These are phyloP conservation scores for Axinella damicornis DNA, from an alignment of 37 sponge, comb jelly and placozoan species.

Conservation along the genomic window DNA sequence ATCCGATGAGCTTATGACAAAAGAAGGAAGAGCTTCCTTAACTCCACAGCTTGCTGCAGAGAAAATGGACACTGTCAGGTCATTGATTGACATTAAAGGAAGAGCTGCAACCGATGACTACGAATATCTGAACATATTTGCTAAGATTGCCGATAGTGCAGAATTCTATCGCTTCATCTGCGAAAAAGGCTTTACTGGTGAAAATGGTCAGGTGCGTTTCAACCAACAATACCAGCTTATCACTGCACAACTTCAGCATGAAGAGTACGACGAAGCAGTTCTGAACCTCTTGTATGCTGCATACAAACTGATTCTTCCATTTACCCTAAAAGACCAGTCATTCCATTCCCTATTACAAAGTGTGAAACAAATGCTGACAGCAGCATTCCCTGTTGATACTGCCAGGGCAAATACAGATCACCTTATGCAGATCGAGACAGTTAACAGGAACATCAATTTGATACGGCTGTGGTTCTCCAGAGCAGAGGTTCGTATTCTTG, in stretches of 20 bases:
- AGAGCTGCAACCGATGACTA: not conserved
- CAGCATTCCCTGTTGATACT: too few species aligned
- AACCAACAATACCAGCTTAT: conserved; percentile 82
- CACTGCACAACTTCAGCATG: conserved; percentile 79
- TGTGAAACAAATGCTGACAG: conserved; percentile 17
- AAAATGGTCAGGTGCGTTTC: conserved; percentile 52
- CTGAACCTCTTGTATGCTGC: conserved; percentile 85
- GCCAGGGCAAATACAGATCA: conserved; percentile 12
- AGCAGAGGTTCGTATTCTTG: conserved; percentile 5
- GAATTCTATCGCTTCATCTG: conserved; percentile 59
- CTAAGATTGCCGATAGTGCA: conserved; percentile 55
- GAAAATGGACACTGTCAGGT: conserved; percentile 27
- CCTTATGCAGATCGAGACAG: conserved; percentile 74
- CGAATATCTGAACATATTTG: conserved; percentile 48
- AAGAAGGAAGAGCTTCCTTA: conserved; percentile 22
- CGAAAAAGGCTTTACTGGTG: conserved; percentile 58
- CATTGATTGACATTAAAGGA: conserved; percentile 5
- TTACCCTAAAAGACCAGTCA: conserved; percentile 61
- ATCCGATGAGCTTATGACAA: not conserved
- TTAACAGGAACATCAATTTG: conserved; percentile 76
- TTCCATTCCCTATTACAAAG: conserved; percentile 58
- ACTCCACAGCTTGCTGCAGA: conserved; percentile 36
- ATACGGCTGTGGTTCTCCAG: conserved; percentile 83
- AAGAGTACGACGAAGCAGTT: conserved; percentile 83
- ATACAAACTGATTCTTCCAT: conserved; percentile 71